These are phyloP conservation scores for Pitta sordida DNA, from an alignment of 2,113 vertebrate genomes.

Conservation along the genomic window DNA sequence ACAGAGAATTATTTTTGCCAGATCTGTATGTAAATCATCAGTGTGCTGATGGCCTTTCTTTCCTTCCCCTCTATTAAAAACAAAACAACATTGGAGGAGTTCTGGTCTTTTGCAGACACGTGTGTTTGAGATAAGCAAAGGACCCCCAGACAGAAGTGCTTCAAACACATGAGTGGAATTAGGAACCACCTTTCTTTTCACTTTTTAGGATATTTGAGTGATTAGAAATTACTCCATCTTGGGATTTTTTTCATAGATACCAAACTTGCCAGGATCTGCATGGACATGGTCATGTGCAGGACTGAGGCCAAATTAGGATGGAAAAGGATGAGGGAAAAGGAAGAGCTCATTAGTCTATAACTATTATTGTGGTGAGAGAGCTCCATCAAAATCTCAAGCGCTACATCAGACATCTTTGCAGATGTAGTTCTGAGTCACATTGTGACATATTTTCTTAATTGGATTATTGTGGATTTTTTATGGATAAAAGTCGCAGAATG, in stretches of 20 bases:
- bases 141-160: neutral
- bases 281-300: fast-evolving
- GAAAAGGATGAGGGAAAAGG: neutral
- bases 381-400: neutral
- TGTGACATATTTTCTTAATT: neutral
- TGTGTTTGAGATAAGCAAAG: neutral
- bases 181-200: neutral
- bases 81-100: neutral
- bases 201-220: neutral
- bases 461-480: neutral
- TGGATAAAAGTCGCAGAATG: neutral
- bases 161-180: neutral
- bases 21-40: neutral
- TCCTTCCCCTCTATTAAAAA: neutral
- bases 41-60: neutral
- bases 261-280: too few relatives aligned
- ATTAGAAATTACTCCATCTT: neutral
- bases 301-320: neutral
- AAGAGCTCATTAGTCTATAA: neutral
- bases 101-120: fast-evolving
- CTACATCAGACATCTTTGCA: neutral
- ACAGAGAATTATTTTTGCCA: neutral
- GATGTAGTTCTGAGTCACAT: neutral
- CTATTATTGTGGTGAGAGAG: neutral
- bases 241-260: neutral